These are phyloP conservation scores for Sturnus vulgaris DNA, from an alignment of 2,113 vertebrate species.

Conservation along the genomic window DNA sequence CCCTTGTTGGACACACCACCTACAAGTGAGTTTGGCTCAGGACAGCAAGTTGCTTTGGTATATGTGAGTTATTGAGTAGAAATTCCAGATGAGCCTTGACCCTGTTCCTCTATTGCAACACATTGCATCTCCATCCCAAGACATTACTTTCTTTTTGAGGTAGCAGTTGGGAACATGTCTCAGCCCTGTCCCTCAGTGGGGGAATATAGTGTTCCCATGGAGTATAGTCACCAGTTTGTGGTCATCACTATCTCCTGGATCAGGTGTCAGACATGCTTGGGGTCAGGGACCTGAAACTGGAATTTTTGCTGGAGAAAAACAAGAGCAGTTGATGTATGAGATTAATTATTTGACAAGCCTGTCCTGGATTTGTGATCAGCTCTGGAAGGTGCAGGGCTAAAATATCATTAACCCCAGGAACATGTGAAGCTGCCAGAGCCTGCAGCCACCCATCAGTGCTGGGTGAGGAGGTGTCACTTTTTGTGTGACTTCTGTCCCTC, in stretches of 20 bases:
- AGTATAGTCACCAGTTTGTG: fast-evolving
- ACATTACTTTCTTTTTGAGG: background rate
- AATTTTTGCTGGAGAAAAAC: background rate
- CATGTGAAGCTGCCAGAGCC: background rate
- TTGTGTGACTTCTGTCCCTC: background rate
- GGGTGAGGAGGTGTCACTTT: background rate
- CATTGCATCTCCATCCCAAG: background rate
- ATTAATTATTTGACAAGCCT: background rate
- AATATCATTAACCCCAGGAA: fast-evolving
- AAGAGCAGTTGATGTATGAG: background rate
- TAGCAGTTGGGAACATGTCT: background rate
- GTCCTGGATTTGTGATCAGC: background rate
- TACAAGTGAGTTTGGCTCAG: background rate
- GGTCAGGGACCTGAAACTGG: background rate
- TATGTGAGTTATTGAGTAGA: background rate
- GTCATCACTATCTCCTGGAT: background rate
- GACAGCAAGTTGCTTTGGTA: background rate
- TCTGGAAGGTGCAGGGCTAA: background rate
- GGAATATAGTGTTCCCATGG: fast-evolving
- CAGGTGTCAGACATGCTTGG: fast-evolving
- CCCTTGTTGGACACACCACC: background rate
- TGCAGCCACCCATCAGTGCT: background rate
- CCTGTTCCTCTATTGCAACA: background rate
- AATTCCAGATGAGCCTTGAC: background rate
- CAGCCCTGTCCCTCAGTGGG: background rate